Conservation (phyloP, 1,140 invertebrate species). For the Glossosoma conforme region DNA sequence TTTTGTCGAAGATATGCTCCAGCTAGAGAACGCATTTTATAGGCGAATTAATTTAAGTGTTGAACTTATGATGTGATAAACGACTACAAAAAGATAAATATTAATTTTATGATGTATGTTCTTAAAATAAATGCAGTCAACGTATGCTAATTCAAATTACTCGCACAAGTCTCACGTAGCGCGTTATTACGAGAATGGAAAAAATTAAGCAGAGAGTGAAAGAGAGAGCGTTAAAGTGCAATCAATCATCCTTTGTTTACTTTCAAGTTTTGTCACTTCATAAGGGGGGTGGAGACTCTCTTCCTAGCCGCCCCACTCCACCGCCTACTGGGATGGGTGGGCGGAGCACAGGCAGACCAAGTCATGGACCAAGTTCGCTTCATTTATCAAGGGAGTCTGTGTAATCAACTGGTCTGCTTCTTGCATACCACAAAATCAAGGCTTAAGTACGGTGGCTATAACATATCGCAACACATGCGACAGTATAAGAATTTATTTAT, state of each 20-base stretch:
- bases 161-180: too few relatives aligned
- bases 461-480: too few relatives aligned
- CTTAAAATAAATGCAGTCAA: too few relatives aligned
- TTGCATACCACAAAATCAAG: background rate
- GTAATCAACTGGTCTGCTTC: background rate
- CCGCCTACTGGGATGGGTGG: slow-evolving; percentile 5
- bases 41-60: too few relatives aligned
- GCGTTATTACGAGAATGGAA: slow-evolving; percentile 2
- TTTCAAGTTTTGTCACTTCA: slow-evolving; percentile 26
- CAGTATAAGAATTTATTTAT: too few relatives aligned
- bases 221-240: slow-evolving; percentile 8
- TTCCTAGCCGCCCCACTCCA: background rate
- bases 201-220: background rate
- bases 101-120: too few relatives aligned
- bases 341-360: background rate
- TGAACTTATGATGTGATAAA: too few relatives aligned
- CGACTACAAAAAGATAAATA: too few relatives aligned
- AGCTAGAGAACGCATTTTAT: too few relatives aligned
- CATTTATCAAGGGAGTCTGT: slow-evolving; percentile 11
- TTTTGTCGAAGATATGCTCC: too few relatives aligned
- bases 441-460: too few relatives aligned
- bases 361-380: background rate
- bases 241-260: slow-evolving; percentile 29
- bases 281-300: slow-evolving; percentile 22
- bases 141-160: too few relatives aligned